Evolutionary conservation across 2,113 vertebrate genomes (phyloP), one percentile per base, ranked within the genome.

Genomic region (Tringa solitaria): DNA sequence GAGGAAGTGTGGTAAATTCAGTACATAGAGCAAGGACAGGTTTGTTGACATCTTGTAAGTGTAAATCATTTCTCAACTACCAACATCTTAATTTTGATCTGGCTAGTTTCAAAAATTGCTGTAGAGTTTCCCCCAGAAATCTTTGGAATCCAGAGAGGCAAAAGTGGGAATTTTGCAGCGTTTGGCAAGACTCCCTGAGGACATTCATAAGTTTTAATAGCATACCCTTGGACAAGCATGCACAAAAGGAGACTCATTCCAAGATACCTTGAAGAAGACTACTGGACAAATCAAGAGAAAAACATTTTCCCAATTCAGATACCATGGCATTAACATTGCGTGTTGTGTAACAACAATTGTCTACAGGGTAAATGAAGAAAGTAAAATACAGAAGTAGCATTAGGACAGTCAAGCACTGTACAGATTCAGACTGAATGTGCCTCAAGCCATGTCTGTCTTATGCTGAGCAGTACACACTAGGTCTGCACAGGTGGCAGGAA

Each of bases 221-320:
- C 1, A 1, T 56, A 53, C 7, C 15, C 16, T 78, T 77, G 37
- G 79, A 76, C 4, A 45, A 23, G 12, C 15, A 65, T 0, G 0
- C 24, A 80, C 7, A 60, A 79, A 68, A 73, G 7, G 3, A 60
- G 4, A 4, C 9, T 18, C 45, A 43, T 46, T 75, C 9, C 39
- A 92, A 92, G 27, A 39, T 2, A 69, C 4, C 27, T 50, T 35
- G 16, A 78, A 78, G 83, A n/a, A 69, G 6, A 67, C 22, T 11
- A 41, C 30, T 16, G 18, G 32, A 80, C 89, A 77, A 68, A 56
- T 14, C 20, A 63, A 74, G 41, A 53, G 16, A 50, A 89, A 78
- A 64, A 33, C 6, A 17, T 41, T 43, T 64, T 84, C 35, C 37
- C 1, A 1, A 79, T 69, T 77, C 28, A 63, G 45, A 35, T 35